Conservation (phyloP, 2,797 vertebrate genomes). For the Pseudomugil tenellus region DNA sequence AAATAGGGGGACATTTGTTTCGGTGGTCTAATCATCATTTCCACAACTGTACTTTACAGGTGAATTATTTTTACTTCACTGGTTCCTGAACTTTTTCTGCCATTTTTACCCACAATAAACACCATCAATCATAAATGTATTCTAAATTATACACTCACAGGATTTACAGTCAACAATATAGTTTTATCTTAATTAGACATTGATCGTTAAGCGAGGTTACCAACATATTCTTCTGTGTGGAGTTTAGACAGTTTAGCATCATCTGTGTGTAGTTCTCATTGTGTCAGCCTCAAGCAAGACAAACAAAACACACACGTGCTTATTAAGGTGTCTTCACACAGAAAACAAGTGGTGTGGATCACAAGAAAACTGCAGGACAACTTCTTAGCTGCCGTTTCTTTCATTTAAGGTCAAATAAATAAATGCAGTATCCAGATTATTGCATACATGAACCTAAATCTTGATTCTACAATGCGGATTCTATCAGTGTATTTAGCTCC, state of each 20-base stretch:
- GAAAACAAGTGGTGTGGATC: not conserved
- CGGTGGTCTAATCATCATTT: too few species aligned
- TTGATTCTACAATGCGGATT: not conserved
- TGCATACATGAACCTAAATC: not conserved
- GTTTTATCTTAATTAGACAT: not conserved
- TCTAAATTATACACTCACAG: not conserved
- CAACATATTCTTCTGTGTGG: not conserved
- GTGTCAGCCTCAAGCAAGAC: not conserved
- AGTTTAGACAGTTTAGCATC: constrained; percentile 5
- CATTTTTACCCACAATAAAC: too few species aligned
- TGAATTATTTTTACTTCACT: too few species aligned
- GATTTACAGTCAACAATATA: not conserved
- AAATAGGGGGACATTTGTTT: too few species aligned
- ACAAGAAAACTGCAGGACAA: constrained; percentile 3
- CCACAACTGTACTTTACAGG: too few species aligned
- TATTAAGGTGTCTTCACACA: constrained; percentile 14
- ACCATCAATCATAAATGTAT: too few species aligned
- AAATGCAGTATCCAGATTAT: not conserved
- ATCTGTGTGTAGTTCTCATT: constrained; percentile 2
- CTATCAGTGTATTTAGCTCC: too few species aligned
- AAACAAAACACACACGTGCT: not conserved
- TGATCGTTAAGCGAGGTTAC: not conserved
- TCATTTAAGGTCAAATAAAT: not conserved
- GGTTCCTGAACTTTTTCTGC: too few species aligned
- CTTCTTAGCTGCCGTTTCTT: not conserved